Percentiles rank a stretch among this genome's conserved stretches.
These are phyloP conservation scores for Linnaemya vulpina DNA, from an alignment of 2,888 invertebrate genomes.

Conservation along the genomic window DNA sequence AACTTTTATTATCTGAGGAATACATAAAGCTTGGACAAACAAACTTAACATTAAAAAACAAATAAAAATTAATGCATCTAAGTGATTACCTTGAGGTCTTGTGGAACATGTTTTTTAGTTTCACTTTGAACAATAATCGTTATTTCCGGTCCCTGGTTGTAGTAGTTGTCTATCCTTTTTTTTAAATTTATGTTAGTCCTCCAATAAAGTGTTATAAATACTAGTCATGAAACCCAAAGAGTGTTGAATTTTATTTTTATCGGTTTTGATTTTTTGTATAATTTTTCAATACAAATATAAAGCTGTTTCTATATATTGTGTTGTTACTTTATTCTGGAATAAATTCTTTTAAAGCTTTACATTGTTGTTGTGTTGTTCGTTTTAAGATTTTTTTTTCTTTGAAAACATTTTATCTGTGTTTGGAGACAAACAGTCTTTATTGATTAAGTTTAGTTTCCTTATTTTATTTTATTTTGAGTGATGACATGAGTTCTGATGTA, in stretches of 20 bases:
- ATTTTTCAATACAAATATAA: constrained; percentile 52
- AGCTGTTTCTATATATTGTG: constrained; percentile 49
- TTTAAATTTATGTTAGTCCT: constrained; percentile 4
- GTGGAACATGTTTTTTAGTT: no score
- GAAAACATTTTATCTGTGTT: constrained; percentile 41
- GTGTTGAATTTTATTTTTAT: constrained; percentile 40
- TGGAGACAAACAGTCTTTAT: constrained; percentile 58
- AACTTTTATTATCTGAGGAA: no score
- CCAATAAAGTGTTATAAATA: constrained; percentile 19
- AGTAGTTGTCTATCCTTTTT: not conserved
- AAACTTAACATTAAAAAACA: no score
- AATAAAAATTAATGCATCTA: no score
- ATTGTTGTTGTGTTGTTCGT: constrained; percentile 30
- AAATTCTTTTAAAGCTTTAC: constrained; percentile 68
- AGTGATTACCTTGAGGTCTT: no score
- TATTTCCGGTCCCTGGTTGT: no score
- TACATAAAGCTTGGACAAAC: no score
- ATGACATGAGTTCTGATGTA: constrained; percentile 4
- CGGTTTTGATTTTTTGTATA: constrained; percentile 14
- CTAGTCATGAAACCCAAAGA: constrained; percentile 63
- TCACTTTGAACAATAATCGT: no score
- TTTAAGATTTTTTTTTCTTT: constrained; percentile 1
- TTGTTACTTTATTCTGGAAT: constrained; percentile 26
- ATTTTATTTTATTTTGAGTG: not conserved
- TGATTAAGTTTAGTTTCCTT: constrained; percentile 10